phyloP scores from a whole-genome alignment of 2,113 vertebrate genomes.

The Brachionichthys hirsutus region DNA sequence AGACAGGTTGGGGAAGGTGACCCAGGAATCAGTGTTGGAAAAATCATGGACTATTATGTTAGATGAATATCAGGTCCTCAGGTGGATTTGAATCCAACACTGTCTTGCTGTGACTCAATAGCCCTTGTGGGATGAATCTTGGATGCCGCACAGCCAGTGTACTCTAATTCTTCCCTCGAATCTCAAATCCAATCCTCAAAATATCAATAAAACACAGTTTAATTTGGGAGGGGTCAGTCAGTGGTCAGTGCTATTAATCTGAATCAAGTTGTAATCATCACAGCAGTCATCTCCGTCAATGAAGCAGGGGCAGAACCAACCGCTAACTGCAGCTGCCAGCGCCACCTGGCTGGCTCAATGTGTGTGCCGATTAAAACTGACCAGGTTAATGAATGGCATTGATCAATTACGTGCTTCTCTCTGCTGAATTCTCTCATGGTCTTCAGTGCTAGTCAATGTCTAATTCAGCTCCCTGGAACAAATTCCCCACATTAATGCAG shows the following conservation, averaged over 20 bases:
- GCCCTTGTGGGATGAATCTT: too few species aligned
- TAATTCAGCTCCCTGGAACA: background rate
- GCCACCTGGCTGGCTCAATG: slow-evolving; percentile 30
- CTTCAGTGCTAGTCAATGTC: background rate
- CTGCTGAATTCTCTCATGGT: slow-evolving; percentile 11
- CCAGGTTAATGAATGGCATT: slow-evolving; percentile 54
- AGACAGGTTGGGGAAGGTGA: slow-evolving; percentile 11
- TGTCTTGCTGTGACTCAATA: too few species aligned
- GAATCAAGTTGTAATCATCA: slow-evolving; percentile 55
- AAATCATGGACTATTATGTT: too few species aligned
- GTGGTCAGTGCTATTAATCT: slow-evolving; percentile 30
- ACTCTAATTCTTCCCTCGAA: too few species aligned
- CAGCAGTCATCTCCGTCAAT: slow-evolving; percentile 37
- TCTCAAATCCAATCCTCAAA: background rate
- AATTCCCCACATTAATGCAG: background rate
- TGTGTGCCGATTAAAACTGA: slow-evolving; percentile 38
- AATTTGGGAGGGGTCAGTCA: slow-evolving; percentile 21
- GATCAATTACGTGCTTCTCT: slow-evolving; percentile 42
- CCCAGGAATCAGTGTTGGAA: background rate
- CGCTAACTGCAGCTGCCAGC: slow-evolving; percentile 45
- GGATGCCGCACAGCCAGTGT: too few species aligned
- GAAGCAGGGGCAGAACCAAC: slow-evolving; percentile 33
- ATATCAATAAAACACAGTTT: slow-evolving; percentile 22
- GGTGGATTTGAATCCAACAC: too few species aligned
- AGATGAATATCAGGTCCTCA: background rate